phyloP scores from a whole-genome alignment of 2,797 vertebrate species.

The Fringilla coelebs region DNA sequence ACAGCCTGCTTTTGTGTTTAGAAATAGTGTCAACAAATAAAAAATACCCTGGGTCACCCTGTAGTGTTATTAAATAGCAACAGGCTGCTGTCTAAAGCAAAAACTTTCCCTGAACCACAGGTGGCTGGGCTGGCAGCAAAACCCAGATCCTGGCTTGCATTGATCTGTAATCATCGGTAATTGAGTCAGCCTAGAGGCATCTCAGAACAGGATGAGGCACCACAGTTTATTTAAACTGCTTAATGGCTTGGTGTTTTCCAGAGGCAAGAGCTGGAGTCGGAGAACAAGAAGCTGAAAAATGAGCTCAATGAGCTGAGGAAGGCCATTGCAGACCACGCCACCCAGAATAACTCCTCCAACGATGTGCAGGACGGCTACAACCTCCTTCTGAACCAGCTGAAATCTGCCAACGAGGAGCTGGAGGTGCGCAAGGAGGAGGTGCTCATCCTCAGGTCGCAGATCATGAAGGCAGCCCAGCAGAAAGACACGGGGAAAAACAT shows the following conservation, averaged over 20 bases:
- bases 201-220: neutral
- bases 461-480: slow-evolving; percentile 81
- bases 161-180: rapidly evolving
- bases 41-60: neutral
- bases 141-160: neutral
- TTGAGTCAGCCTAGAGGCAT: neutral
- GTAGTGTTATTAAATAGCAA: neutral
- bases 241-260: slow-evolving; percentile 63
- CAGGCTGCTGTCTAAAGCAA: neutral
- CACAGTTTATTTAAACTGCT: neutral
- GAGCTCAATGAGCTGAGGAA: slow-evolving; percentile 91
- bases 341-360: slow-evolving; percentile 65
- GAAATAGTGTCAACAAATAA: neutral
- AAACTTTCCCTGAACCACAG: neutral
- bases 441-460: slow-evolving; percentile 89
- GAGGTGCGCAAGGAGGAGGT: slow-evolving; percentile 96
- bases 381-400: slow-evolving; percentile 88
- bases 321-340: slow-evolving; percentile 73
- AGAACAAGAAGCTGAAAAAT: slow-evolving; percentile 96
- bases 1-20: neutral
- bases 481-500: slow-evolving; percentile 58
- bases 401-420: slow-evolving; percentile 86
- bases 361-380: slow-evolving; percentile 81
- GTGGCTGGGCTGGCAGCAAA: neutral
- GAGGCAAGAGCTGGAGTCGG: slow-evolving; percentile 92